Base-by-base conservation (phyloP, 2,797 vertebrate species). In the Neoniphon sammara region DNA sequence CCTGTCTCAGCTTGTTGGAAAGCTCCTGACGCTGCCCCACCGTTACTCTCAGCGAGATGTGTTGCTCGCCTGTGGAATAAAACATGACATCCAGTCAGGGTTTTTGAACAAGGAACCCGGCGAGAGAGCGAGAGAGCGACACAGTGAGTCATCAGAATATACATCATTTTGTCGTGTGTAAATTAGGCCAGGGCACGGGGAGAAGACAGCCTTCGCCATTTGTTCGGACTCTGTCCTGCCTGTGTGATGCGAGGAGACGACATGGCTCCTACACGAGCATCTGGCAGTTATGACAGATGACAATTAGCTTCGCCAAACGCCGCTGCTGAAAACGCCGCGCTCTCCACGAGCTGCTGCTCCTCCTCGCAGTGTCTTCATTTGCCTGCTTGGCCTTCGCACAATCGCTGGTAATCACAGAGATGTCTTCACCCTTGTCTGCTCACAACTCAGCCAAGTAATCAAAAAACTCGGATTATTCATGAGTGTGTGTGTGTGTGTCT, bases 91-190 rank as follows among this genome's bases (percentile, higher is more conserved):
- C 56, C 71, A 70, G 76, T 10, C 58, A 10, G 3, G 20, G 30
- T 70, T 44, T 15, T 44, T 15, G 64, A 61, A 70, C 53, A 31
- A 54, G 60, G 7, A 66, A 68, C 61, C 49, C 0, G 3, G 42
- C 8, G 2, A 54, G 81, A 59, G 50, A 18, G 9, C 20, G 18
- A n/a, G 62, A 71, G 50, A 77, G 39, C 56, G 68, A 64, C 77
- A 42, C 68, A 31, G 72, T 67, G 58, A 82, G 52, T 83, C 83
- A 79, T 87, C 77, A 58, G 53, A 78, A 74, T 72, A 49, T 36
- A 55, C 70, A 75, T 80, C 52, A 63, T 61, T 27, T 4, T 9
- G 61, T 54, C 15, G 54, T 57, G 63, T 73, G 47, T 67, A 64
- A 36, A 59, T 64, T 76, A 78, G 59, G 39, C 69, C 47, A 47